phyloP scores from a whole-genome alignment of 2,888 invertebrate species.

The Formica aserva region DNA sequence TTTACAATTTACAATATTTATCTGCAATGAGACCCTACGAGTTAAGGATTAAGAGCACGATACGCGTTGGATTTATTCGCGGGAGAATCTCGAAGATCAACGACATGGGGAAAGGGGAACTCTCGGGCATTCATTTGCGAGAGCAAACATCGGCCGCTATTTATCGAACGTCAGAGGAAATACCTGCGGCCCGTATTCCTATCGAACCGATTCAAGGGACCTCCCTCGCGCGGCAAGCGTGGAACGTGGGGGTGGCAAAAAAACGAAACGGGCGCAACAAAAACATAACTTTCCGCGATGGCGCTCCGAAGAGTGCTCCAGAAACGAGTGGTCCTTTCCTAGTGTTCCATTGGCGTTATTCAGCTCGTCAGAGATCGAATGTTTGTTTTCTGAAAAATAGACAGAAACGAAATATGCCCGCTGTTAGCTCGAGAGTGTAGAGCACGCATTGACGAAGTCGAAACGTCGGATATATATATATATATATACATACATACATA shows the following conservation, averaged over 20 bases:
- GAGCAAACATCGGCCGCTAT: constrained; percentile 71
- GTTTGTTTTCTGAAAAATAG: constrained; percentile 76
- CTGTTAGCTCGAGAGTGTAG: constrained; percentile 68
- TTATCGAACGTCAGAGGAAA: constrained; percentile 74
- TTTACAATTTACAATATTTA: neutral
- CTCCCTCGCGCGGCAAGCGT: constrained; percentile 50
- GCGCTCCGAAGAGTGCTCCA: constrained; percentile 75
- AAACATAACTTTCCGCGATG: constrained; percentile 76
- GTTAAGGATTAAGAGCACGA: neutral
- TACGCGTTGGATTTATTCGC: neutral
- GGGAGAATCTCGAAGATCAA: neutral
- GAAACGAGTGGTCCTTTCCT: constrained; percentile 75
- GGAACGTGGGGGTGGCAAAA: constrained; percentile 56
- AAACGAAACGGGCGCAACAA: constrained; percentile 72
- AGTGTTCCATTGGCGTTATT: constrained; percentile 75
- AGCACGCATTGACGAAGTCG: constrained; percentile 69
- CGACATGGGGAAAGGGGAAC: constrained; percentile 30
- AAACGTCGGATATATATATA: constrained; percentile 64
- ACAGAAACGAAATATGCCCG: constrained; percentile 70
- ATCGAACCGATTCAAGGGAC: constrained; percentile 73
- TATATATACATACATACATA: neutral
- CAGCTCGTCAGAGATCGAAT: constrained; percentile 76
- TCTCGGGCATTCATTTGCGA: constrained; percentile 71
- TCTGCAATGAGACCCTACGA: neutral
- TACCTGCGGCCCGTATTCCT: constrained; percentile 74